Evolutionary conservation across 2,888 invertebrate species (phyloP), one percentile per base, ranked within the genome.

Genomic region (Esperia sulphurella): DNA sequence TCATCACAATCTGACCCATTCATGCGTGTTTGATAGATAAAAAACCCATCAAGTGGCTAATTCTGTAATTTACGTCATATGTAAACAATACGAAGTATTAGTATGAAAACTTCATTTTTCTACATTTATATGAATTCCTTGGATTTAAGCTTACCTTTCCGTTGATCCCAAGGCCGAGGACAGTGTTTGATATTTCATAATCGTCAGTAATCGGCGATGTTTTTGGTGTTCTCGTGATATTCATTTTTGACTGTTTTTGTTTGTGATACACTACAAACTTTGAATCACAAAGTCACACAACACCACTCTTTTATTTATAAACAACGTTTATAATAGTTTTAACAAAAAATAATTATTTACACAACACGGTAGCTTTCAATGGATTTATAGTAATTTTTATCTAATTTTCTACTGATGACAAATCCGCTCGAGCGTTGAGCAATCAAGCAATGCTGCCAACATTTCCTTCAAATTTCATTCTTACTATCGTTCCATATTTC

Each of bases 101-200:
- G 40, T 31, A n/a, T 33, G 67, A 69, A 72, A 37, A 71, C 69
- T 3, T 31, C 13, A 41, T 12, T 46, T 46, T 41, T 30, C 30
- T 12, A 13, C 33, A 35, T 43, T 6, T n/a, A 43, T n/a, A n/a
- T 35, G n/a, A n/a, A n/a, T 10, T 35, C 35, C 8, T 8, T 31
- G 10, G 1, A 31, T 31, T 31, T 21, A 21, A 31, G 67, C 79
- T 67, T 62, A 90, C 90, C 93, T 99, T 99, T 55, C 99, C 99
- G 86, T 98, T 99, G 62, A 99, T 98, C 9, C 99, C 99, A 54
- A 98, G 92, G 41, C 99, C 99, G 53, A 99, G 92, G 40, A 99
- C 98, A 54, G 94, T 96, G 72, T 94, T 95, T 33, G 97, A 96
- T 69, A 98, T 96, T 76, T 95, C 94, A 83, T 97, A 98, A 85